A percentile compares a stretch with the other conserved stretches of the same genome.
These are phyloP conservation scores for Papilio elwesi DNA, from an alignment of 2,888 invertebrate genomes.

Conservation along the genomic window DNA sequence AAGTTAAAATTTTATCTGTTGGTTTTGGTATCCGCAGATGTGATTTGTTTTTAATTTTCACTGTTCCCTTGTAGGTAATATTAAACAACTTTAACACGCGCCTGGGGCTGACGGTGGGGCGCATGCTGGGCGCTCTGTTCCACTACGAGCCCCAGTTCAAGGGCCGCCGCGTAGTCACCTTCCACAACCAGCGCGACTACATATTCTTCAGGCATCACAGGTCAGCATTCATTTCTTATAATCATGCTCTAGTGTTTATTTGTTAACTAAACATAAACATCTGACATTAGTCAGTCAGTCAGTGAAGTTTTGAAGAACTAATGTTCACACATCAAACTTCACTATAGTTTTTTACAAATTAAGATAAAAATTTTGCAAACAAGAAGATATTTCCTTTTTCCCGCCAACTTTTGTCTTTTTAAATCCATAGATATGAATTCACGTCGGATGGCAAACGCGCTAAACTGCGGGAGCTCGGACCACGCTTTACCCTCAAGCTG, in stretches of 20 bases:
- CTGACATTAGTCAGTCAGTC: no score
- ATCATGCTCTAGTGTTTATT: neutral
- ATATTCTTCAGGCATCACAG: constrained; percentile 99
- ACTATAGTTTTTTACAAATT: no score
- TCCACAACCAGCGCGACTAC: constrained; percentile 99
- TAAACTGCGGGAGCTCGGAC: constrained; percentile 96
- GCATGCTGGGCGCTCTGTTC: constrained; percentile 97
- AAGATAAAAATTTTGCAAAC: no score
- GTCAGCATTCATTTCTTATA: constrained; percentile 64
- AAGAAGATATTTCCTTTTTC: no score
- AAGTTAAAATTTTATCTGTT: no score
- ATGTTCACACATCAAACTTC: no score
- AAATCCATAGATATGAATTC: constrained; percentile 91
- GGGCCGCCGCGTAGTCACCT: constrained; percentile 96
- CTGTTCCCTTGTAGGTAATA: constrained; percentile 84
- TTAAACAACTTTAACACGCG: constrained; percentile 98
- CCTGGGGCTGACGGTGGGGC: constrained; percentile 93
- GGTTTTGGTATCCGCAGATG: no score
- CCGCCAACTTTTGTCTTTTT: constrained; percentile 21
- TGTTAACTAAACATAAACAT: no score
- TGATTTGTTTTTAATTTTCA: neutral
- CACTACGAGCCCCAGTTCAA: constrained; percentile 98
- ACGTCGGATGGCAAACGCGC: constrained; percentile 90
- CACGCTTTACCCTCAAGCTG: constrained; percentile 96
- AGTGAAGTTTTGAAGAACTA: no score